Base-by-base conservation (phyloP, 2,888 invertebrate species). In the Noctua janthe region DNA sequence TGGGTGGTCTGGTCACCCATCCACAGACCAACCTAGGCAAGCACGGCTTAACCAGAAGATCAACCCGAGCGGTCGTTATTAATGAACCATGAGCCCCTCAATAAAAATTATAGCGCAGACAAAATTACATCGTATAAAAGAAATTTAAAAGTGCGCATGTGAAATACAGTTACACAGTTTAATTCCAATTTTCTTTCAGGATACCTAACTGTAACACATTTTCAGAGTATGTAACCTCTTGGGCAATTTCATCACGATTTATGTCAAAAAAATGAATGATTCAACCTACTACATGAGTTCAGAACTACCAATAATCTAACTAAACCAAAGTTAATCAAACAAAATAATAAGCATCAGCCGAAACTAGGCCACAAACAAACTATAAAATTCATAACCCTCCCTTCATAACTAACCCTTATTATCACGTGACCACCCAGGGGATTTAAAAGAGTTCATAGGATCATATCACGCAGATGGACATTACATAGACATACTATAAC, bases 321-420 rank as follows among this genome's bases (percentile, higher is more conserved):
- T 47, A 17, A 70, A 80, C 51, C n/a, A 66, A 66, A 81, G 54
- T 54, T 72, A 66, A 49, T 82, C 47, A 81, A 82, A 82, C 54
- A 64, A 76, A 71, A 83, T 71, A 83, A 71, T 67, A 62, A 62
- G 23, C 35, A 5, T 13, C 49, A 20, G 13, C n/a, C 15, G n/a
- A 83, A 82, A 82, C 84, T 82, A 72, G 78, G 43, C n/a, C 67
- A 62, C 66, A n/a, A 78, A 71, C 84, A 47, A 62, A 83, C 81
- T 82, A 78, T 82, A 82, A 83, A 82, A 82, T 83, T 78, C 84
- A 83, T 83, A 54, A 78, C 78, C 67, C 47, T 76, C 62, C 47
- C 35, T 62, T 39, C 39, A 47, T 71, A 71, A 83, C 81, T 81
- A 71, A 83, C 78, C 81, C 78, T 78, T 83, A 78, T 71, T 69